Evolutionary conservation across 92 coral and sea anemone species (phyloP), one percentile per base, ranked within the genome.

Genomic region (Zoanthus sociatus): DNA sequence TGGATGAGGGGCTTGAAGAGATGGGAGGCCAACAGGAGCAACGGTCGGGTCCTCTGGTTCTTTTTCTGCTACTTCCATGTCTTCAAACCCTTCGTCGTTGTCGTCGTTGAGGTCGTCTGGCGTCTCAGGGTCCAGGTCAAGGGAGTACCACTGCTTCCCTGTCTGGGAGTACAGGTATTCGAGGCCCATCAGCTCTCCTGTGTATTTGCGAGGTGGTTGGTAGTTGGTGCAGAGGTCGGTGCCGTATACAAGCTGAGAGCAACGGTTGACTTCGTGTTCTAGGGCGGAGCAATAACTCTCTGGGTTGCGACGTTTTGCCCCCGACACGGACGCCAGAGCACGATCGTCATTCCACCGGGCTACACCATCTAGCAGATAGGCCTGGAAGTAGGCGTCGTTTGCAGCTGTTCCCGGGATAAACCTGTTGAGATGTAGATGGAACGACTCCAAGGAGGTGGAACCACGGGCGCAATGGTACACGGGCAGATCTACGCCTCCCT

Each of bases 381-480:
- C 95, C 76, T 93, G 95, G 82, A 88, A 93, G 78, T 90, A 68
- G 0, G 82, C 50, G 16, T 78, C 91, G 46, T 84, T 90, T 0
- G 93, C 95, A 0, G 86, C 60, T 4, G 88, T 71, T 63, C 91
- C 96, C 2, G 94, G 96, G 1, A 94, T 89, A 69, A 94, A 91
- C 0, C 90, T 21, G 21, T 70, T 78, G 3, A 94, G 32, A 73
- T 94, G 93, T 3, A 91, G 83, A 32, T 94, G 94, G 75, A 94
- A 94, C 0, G 90, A 78, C 64, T 94, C 96, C 82, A 92, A 82
- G 13, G 92, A 91, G 5, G 93, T 92, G 0, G 92, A 94, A 1
- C 95, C 92, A 50, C 89, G 76, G 3, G 95, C 87, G 53, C 92
- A 93, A 31, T 83, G 46, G 92, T 88, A 86, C 16, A 90, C 68